These are phyloP conservation scores for Semaprochilodus insignis DNA, from an alignment of 2,797 vertebrate species.

Conservation along the genomic window DNA sequence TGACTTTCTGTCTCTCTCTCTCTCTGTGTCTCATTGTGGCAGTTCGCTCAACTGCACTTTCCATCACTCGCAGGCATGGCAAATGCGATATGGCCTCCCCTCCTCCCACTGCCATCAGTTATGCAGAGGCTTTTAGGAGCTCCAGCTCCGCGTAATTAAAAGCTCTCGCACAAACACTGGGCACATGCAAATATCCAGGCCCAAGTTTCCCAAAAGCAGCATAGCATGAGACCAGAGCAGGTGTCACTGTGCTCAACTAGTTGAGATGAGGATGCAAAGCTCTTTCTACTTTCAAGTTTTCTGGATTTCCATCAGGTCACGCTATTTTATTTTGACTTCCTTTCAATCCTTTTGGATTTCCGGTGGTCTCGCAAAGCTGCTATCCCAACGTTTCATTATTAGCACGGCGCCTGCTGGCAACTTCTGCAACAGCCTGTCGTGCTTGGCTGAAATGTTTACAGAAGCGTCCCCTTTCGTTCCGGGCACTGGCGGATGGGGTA, in stretches of 20 bases:
- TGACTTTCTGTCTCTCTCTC: conserved; percentile 59
- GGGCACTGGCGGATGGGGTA: conserved; percentile 63
- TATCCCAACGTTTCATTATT: conserved; percentile 28
- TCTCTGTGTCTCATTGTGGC: conserved; percentile 48
- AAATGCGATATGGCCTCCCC: conserved; percentile 63
- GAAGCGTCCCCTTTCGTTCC: conserved; percentile 68
- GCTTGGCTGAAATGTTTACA: conserved; percentile 70
- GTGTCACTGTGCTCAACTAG: neutral
- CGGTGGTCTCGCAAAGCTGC: neutral
- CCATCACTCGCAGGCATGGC: conserved; percentile 73
- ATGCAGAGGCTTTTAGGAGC: conserved; percentile 55
- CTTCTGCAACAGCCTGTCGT: conserved; percentile 55
- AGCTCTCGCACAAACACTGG: conserved; percentile 32
- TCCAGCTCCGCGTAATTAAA: conserved; percentile 61
- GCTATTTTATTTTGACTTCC: neutral
- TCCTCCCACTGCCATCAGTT: conserved; percentile 27
- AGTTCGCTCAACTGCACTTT: conserved; percentile 68
- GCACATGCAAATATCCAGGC: conserved; percentile 38
- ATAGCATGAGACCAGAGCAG: neutral
- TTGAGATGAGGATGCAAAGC: neutral
- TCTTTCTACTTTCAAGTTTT: neutral
- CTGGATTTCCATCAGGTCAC: neutral
- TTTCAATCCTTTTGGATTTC: conserved; percentile 4
- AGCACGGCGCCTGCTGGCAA: conserved; percentile 56
- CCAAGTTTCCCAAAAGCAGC: neutral